phyloP scores from a whole-genome alignment of 2,797 vertebrate species.

The Pantherophis vulpinus region DNA sequence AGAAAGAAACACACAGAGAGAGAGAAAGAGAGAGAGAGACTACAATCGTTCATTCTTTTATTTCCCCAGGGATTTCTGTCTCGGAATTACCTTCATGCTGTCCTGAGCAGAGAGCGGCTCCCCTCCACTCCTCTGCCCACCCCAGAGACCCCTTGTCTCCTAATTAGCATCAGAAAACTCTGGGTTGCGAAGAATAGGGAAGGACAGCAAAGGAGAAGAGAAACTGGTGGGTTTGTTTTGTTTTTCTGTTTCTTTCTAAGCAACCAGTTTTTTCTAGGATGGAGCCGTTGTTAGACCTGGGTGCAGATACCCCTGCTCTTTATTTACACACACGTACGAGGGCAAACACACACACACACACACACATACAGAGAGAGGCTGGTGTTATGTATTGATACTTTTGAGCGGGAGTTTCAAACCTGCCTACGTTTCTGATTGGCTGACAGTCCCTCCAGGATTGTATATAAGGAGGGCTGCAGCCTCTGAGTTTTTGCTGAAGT shows the following conservation, averaged over 20 bases:
- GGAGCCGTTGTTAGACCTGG: neutral
- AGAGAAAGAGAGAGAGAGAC: too few species aligned
- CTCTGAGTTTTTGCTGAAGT: too few species aligned
- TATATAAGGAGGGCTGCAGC: too few species aligned
- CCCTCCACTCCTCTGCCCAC: neutral
- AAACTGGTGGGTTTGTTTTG: neutral
- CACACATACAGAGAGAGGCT: too few species aligned
- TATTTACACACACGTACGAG: neutral
- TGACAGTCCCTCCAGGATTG: too few species aligned
- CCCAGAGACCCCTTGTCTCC: constrained; percentile 10
- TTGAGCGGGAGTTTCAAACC: too few species aligned
- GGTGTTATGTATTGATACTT: too few species aligned
- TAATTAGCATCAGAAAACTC: constrained; percentile 12
- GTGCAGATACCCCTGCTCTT: too few species aligned
- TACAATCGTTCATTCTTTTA: constrained; percentile 14
- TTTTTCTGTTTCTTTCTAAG: neutral
- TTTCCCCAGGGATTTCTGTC: constrained; percentile 1
- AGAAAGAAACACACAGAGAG: neutral
- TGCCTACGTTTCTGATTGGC: too few species aligned
- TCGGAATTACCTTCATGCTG: neutral
- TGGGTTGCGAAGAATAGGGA: neutral
- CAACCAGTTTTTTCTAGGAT: neutral
- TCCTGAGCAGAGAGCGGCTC: neutral
- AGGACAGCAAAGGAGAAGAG: neutral
- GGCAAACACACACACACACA: accelerated